Evolutionary conservation across 2,113 vertebrate genomes (phyloP).

Genomic region (Arothron firmamentum): DNA sequence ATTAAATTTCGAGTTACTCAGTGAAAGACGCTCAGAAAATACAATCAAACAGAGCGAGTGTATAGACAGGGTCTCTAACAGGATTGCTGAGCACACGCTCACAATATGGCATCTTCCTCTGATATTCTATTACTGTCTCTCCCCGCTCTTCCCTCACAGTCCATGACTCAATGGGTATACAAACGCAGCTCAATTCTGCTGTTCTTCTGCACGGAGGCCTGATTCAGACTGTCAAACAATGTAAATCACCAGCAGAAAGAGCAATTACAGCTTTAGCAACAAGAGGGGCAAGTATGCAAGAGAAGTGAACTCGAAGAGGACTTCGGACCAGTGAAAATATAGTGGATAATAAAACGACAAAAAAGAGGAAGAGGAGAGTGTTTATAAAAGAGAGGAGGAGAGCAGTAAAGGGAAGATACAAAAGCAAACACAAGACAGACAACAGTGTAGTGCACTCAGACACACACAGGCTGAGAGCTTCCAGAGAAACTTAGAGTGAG

Average conservation of each 20-base stretch:
- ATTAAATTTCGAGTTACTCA: constrained; percentile 73
- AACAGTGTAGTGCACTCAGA: not conserved
- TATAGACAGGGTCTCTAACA: constrained; percentile 64
- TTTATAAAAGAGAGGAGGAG: not conserved
- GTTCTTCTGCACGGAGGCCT: constrained; percentile 34
- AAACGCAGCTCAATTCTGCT: constrained; percentile 45
- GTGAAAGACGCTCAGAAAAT: constrained; percentile 59
- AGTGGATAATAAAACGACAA: constrained; percentile 14
- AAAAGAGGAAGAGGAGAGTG: constrained; percentile 12
- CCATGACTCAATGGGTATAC: constrained; percentile 30
- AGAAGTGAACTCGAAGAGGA: not conserved
- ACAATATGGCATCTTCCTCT: constrained; percentile 60
- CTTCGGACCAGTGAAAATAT: constrained; percentile 31
- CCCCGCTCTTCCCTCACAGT: constrained; percentile 13
- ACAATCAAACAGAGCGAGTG: constrained; percentile 63
- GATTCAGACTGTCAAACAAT: constrained; percentile 23
- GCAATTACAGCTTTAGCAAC: constrained; percentile 40
- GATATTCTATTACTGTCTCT: constrained; percentile 65
- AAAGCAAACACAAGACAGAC: not conserved
- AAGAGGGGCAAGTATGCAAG: constrained; percentile 8
- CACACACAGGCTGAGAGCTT: not conserved
- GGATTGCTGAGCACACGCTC: constrained; percentile 59
- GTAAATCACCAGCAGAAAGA: constrained; percentile 29
- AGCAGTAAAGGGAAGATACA: not conserved
- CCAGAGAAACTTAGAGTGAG: constrained; percentile 10